Conservation (phyloP, 2,113 vertebrate species). For the Physeter macrocephalus region DNA sequence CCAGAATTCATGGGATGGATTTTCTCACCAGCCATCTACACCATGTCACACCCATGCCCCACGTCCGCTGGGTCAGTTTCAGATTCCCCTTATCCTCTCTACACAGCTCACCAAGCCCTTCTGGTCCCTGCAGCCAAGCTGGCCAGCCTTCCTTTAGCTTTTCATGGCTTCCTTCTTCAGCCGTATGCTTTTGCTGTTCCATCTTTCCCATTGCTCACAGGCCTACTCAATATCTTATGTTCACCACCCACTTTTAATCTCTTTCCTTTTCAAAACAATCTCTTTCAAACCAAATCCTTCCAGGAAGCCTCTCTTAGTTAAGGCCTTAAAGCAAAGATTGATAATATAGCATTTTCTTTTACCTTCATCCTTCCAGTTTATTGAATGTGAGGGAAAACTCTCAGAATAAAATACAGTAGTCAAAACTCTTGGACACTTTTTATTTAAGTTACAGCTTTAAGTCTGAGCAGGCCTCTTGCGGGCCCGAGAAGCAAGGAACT, state of each 20-base stretch:
- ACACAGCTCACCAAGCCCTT: accelerated
- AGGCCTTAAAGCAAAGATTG: neutral
- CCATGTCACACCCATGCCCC: accelerated
- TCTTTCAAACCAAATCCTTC: neutral
- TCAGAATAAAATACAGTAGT: neutral
- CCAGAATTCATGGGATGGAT: neutral
- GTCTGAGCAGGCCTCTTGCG: neutral
- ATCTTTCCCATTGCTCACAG: neutral
- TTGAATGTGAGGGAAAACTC: neutral
- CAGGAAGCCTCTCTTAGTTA: neutral
- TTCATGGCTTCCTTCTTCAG: neutral
- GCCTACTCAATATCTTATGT: neutral
- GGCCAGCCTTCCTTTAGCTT: neutral
- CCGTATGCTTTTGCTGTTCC: accelerated
- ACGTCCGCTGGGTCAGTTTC: accelerated
- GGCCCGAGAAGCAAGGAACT: neutral
- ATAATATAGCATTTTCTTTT: neutral
- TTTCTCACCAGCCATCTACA: neutral
- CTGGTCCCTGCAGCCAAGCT: neutral
- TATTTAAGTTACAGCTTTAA: neutral
- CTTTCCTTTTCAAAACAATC: neutral
- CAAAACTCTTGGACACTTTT: neutral
- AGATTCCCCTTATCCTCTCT: neutral
- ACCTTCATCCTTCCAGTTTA: neutral
- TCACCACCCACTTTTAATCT: neutral